phyloP scores from a whole-genome alignment of 2,113 vertebrate genomes.

The Mugil cephalus region DNA sequence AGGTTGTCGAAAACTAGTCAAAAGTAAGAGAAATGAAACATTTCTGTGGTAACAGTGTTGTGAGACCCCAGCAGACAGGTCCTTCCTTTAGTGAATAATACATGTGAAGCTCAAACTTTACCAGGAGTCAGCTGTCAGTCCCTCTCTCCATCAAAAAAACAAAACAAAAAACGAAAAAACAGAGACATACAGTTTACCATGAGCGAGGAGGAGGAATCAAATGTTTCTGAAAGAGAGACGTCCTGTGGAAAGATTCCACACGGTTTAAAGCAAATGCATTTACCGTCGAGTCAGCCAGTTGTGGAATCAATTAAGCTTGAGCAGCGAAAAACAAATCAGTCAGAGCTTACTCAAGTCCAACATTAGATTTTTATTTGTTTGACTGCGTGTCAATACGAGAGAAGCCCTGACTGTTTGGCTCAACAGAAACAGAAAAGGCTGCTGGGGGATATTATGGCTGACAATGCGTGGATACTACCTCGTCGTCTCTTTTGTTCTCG shows the following conservation, averaged over 20 bases:
- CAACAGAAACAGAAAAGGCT: slow-evolving; percentile 2
- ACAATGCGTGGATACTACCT: background rate
- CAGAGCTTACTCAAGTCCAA: background rate
- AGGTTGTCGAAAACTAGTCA: background rate
- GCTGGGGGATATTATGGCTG: background rate
- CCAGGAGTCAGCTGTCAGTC: slow-evolving; percentile 19
- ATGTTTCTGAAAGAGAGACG: background rate
- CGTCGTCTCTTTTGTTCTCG: slow-evolving; percentile 1
- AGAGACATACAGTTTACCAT: background rate
- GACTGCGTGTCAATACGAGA: slow-evolving; percentile 1
- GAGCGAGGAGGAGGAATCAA: background rate
- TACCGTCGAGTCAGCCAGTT: slow-evolving; percentile 24
- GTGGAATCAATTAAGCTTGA: slow-evolving; percentile 37
- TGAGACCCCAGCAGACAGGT: background rate
- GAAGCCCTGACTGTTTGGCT: background rate
- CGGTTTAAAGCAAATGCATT: slow-evolving; percentile 20
- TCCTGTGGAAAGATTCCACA: slow-evolving; percentile 29
- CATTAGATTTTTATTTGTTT: slow-evolving; percentile 15
- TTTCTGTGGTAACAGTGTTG: background rate
- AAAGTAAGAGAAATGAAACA: no score
- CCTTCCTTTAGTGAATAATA: slow-evolving; percentile 13
- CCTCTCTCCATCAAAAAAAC: slow-evolving; percentile 1
- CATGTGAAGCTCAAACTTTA: slow-evolving; percentile 23
- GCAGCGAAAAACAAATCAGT: slow-evolving; percentile 28
- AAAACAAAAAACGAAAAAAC: no score